These are phyloP conservation scores for Corythornis leucogaster DNA, from an alignment of 2,797 vertebrate species.

Conservation along the genomic window DNA sequence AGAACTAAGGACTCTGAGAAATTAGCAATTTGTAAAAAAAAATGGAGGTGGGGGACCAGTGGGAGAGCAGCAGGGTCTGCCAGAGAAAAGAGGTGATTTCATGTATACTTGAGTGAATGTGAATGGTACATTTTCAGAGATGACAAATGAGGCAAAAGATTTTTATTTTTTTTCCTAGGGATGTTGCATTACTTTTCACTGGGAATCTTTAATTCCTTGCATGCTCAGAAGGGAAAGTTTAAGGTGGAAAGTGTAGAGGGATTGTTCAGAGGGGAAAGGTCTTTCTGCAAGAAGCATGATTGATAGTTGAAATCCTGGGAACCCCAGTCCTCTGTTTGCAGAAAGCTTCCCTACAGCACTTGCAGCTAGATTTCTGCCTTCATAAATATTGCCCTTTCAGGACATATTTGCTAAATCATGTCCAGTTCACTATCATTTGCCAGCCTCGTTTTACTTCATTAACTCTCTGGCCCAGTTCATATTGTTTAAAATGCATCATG, in stretches of 20 bases:
- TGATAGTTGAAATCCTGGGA: background rate
- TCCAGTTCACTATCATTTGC: constrained; percentile 54
- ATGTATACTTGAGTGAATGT: background rate
- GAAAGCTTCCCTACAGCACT: background rate
- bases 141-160: background rate
- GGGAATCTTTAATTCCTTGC: background rate
- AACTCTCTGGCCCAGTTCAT: background rate
- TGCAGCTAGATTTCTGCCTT: background rate
- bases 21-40: background rate
- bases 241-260: background rate
- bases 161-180: background rate
- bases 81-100: background rate
- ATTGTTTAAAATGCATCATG: constrained; percentile 13
- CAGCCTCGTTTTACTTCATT: constrained; percentile 14
- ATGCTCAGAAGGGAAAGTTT: background rate
- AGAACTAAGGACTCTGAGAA: background rate
- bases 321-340: background rate
- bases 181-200: background rate
- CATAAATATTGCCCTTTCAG: constrained; percentile 47
- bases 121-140: background rate
- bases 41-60: background rate
- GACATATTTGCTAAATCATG: constrained; percentile 38
- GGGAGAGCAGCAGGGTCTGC: background rate
- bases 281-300: background rate
- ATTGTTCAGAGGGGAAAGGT: background rate